Evolutionary conservation across 2,113 vertebrate genomes (phyloP).

Genomic region (Erythrocercus mccallii): DNA sequence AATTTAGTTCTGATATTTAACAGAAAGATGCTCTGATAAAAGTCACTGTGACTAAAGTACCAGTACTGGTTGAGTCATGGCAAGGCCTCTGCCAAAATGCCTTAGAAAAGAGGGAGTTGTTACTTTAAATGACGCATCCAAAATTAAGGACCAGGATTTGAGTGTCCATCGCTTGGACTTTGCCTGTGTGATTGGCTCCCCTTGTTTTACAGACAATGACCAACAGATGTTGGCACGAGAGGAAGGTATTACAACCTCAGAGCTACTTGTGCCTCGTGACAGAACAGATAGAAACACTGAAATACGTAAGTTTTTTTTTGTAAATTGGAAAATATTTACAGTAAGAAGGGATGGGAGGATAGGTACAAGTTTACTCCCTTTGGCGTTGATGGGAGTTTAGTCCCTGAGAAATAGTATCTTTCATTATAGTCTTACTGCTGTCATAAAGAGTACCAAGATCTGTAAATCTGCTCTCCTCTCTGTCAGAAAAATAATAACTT

Average conservation of each 20-base stretch:
- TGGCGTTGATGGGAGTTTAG: neutral
- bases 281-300: neutral
- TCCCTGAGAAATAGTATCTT: neutral
- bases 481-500: neutral
- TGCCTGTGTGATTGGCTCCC: neutral
- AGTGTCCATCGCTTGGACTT: neutral
- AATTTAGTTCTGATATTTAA: neutral
- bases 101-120: neutral
- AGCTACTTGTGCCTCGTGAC: neutral
- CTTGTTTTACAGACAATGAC: neutral
- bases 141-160: neutral
- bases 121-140: neutral
- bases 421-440: neutral
- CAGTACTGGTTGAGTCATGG: rapidly evolving
- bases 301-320: neutral
- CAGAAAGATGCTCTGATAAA: neutral
- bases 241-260: neutral
- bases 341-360: neutral
- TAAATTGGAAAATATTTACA: neutral
- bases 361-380: neutral
- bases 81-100: neutral
- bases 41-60: neutral
- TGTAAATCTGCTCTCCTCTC: neutral
- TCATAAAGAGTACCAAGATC: neutral
- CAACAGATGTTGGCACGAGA: neutral